A percentile compares a stretch with the other conserved stretches of the same genome.
Evolutionary conservation across 2,797 vertebrate genomes (phyloP).

Genomic region (Chelmon rostratus): DNA sequence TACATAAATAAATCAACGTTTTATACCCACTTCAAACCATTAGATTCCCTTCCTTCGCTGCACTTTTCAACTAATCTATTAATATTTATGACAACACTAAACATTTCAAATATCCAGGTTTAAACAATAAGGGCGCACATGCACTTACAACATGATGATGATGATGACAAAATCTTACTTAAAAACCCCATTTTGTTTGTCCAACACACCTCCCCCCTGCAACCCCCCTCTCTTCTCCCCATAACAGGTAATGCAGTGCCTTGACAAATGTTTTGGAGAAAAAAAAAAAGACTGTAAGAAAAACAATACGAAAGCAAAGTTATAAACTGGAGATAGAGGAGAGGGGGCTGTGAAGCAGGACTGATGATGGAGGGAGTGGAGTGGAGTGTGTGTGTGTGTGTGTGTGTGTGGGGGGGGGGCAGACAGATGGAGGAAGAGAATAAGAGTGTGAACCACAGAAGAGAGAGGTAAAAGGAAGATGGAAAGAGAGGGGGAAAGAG

Average conservation of each 20-base stretch:
- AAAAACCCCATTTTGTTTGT: slow-evolving; percentile 77
- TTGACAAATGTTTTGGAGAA: slow-evolving; percentile 72
- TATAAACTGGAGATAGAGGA: slow-evolving; percentile 84
- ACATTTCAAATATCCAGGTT: slow-evolving; percentile 85
- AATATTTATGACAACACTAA: slow-evolving; percentile 90
- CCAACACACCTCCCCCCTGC: slow-evolving; percentile 18
- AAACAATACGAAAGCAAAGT: slow-evolving; percentile 80
- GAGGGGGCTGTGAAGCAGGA: slow-evolving; percentile 85
- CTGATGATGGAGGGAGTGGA: slow-evolving; percentile 70
- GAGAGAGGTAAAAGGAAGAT: slow-evolving; percentile 73
- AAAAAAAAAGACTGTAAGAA: slow-evolving; percentile 57
- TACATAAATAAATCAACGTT: slow-evolving; percentile 90
- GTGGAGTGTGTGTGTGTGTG: slow-evolving; percentile 29
- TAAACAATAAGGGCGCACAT: slow-evolving; percentile 83
- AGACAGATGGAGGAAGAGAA: slow-evolving; percentile 83
- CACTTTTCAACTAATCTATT: slow-evolving; percentile 87
- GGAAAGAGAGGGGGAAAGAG: slow-evolving; percentile 64
- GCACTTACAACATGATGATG: too few relatives aligned
- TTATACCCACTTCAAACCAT: slow-evolving; percentile 87
- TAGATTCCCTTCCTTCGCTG: slow-evolving; percentile 82
- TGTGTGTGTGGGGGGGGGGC: slow-evolving; percentile 50
- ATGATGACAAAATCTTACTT: slow-evolving; percentile 77
- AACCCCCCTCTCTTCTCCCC: slow-evolving; percentile 4
- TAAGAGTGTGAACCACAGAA: slow-evolving; percentile 79
- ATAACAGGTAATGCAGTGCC: slow-evolving; percentile 71